Conservation (phyloP, 2,888 invertebrate genomes). For the Mycogona germanica region DNA sequence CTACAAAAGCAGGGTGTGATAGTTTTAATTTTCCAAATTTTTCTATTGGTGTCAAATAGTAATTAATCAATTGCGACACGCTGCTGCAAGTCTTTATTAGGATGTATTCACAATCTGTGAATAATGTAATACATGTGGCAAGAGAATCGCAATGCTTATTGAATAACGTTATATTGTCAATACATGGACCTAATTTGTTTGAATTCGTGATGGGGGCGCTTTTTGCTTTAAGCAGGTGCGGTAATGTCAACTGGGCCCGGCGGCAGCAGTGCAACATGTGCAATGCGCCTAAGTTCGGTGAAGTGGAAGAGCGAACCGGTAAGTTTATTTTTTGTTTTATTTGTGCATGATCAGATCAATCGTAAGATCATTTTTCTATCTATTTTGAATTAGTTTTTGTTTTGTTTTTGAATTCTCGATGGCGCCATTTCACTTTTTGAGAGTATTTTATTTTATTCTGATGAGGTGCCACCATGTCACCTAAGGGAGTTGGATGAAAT, state of each 20-base stretch:
- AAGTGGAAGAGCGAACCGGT: conserved; percentile 62
- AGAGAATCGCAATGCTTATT: no score
- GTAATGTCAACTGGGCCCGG: conserved; percentile 99
- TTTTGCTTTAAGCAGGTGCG: conserved; percentile 47
- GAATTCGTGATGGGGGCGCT: no score
- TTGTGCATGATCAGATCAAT: neutral
- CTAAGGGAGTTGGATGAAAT: neutral
- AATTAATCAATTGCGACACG: no score
- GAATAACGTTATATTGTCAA: neutral
- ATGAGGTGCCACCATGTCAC: neutral
- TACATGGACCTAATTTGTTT: conserved; percentile 32
- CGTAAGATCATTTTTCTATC: neutral
- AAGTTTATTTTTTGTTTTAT: neutral
- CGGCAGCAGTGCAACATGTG: conserved; percentile 96
- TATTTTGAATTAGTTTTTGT: no score
- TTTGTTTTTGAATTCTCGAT: neutral
- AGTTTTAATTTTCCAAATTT: no score
- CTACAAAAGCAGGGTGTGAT: no score
- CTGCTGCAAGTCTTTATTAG: no score
- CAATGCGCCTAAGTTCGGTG: conserved; percentile 94
- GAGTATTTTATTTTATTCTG: neutral
- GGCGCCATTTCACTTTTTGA: conserved; percentile 12
- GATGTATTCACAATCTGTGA: no score
- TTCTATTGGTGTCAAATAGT: no score
- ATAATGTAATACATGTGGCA: no score